A percentile compares a stretch with the other conserved stretches of the same genome.
Conservation (phyloP, 1,140 invertebrate species). For the Ceratitis capitata region DNA sequence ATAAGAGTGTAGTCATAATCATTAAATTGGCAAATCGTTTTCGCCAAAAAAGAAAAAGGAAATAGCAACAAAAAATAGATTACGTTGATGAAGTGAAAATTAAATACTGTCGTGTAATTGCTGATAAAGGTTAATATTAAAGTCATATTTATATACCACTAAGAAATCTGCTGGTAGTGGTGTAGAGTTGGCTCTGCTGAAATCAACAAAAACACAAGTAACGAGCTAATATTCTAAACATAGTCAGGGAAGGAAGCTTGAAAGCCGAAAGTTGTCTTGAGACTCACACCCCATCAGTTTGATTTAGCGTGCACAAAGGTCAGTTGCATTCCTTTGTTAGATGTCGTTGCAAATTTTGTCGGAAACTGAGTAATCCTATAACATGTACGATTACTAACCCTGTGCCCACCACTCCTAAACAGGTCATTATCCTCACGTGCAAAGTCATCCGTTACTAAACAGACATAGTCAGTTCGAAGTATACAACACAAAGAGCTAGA, state of each 20-base stretch:
- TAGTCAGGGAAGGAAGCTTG: neutral
- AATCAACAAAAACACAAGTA: neutral
- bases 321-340: neutral
- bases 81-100: neutral
- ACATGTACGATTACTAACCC: neutral
- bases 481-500: neutral
- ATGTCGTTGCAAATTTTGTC: neutral
- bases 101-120: neutral
- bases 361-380: neutral
- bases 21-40: conserved; percentile 5
- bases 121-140: neutral
- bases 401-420: neutral
- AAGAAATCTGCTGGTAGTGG: too few species aligned
- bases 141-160: too few species aligned
- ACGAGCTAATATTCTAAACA: neutral
- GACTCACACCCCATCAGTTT: neutral
- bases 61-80: too few species aligned
- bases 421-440: neutral
- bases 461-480: neutral
- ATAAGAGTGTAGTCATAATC: neutral
- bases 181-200: too few species aligned
- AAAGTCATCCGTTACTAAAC: neutral
- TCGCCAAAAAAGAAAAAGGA: neutral
- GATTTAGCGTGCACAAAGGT: neutral
- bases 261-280: neutral